A percentile compares a stretch with the other conserved stretches of the same genome.
Evolutionary conservation across 2,888 invertebrate genomes (phyloP).

Genomic region (Fabriciana adippe): DNA sequence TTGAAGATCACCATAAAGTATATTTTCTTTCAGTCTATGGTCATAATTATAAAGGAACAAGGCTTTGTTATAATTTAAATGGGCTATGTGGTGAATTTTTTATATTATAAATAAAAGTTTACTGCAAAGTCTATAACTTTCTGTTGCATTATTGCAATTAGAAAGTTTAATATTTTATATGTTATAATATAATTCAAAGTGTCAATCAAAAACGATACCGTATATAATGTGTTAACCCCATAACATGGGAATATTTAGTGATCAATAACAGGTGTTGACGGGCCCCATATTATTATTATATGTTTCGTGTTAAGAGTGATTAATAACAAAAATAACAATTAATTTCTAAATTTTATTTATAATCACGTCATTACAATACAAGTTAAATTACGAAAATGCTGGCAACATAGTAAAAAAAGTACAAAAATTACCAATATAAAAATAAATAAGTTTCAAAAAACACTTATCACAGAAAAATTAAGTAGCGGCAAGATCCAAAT

Average conservation of each 20-base stretch:
- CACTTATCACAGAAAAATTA: conserved; percentile 64
- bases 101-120: background rate
- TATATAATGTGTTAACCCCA: conserved; percentile 63
- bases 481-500: conserved; percentile 39
- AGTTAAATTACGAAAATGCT: conserved; percentile 46
- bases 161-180: conserved; percentile 11
- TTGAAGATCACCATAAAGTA: background rate
- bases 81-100: conserved; percentile 1
- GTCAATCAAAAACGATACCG: conserved; percentile 73
- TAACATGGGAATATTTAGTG: conserved; percentile 60
- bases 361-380: conserved; percentile 28
- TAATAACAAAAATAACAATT: conserved; percentile 63
- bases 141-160: conserved; percentile 11
- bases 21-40: background rate
- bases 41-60: background rate
- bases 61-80: conserved; percentile 14
- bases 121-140: conserved; percentile 3
- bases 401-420: conserved; percentile 56
- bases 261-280: conserved; percentile 50
- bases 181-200: conserved; percentile 65
- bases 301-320: conserved; percentile 52
- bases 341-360: conserved; percentile 17
- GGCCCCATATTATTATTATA: conserved; percentile 47
- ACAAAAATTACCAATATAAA: conserved; percentile 62
- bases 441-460: conserved; percentile 44